These are phyloP conservation scores for Notodonta ziczac DNA, from an alignment of 2,888 invertebrate genomes.

Conservation along the genomic window DNA sequence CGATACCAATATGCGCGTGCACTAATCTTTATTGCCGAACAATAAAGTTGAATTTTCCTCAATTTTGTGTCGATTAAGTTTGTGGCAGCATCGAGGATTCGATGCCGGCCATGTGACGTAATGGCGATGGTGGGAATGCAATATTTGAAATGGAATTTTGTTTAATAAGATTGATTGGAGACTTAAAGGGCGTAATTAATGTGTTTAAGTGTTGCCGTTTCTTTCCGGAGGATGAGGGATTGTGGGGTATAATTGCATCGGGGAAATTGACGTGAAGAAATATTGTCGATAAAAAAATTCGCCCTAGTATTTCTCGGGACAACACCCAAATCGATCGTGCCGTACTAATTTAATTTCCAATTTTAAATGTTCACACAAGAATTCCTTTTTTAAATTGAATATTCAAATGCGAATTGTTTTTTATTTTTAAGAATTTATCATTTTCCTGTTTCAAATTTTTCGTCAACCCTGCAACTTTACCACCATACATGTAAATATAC, in stretches of 20 bases:
- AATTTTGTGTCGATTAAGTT: slow-evolving; percentile 5
- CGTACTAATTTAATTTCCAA: too few species aligned
- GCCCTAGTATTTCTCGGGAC: background rate
- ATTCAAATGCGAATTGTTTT: too few species aligned
- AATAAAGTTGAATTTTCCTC: slow-evolving; percentile 40
- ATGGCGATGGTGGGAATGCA: slow-evolving; percentile 43
- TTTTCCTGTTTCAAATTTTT: background rate
- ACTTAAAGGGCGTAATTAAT: slow-evolving; percentile 26
- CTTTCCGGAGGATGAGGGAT: slow-evolving; percentile 4
- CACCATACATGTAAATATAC: slow-evolving; percentile 11
- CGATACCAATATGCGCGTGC: slow-evolving; percentile 34
- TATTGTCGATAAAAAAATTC: slow-evolving; percentile 6
- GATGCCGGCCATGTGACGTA: slow-evolving; percentile 16
- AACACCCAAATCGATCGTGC: too few species aligned
- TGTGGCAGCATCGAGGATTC: slow-evolving; percentile 31
- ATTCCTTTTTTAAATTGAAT: too few species aligned
- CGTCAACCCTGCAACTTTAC: background rate
- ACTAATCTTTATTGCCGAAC: slow-evolving; percentile 31
- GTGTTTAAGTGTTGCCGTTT: slow-evolving; percentile 6
- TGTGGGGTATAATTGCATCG: background rate
- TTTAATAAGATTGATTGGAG: slow-evolving; percentile 44
- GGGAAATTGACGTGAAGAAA: background rate
- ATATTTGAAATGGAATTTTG: slow-evolving; percentile 46
- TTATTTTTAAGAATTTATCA: too few species aligned
- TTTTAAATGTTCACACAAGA: too few species aligned